Percentiles rank a stretch among this genome's conserved stretches.
phyloP scores from a whole-genome alignment of 1,140 invertebrate genomes.

The Saccostrea echinata region DNA sequence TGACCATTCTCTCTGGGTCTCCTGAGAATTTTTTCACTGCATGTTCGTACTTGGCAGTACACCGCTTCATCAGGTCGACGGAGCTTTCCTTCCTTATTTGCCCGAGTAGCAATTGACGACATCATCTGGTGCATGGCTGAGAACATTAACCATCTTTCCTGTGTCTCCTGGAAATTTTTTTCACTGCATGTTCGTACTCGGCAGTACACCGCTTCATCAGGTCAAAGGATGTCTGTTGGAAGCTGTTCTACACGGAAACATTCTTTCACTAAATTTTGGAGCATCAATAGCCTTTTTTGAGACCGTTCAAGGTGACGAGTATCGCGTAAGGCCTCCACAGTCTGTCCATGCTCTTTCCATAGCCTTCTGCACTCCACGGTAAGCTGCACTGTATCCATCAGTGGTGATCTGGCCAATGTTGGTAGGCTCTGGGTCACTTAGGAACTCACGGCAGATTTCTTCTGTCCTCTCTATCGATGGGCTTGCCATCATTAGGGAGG shows the following conservation, averaged over 20 bases:
- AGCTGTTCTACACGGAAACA: not conserved
- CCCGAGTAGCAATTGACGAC: not conserved
- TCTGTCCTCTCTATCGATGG: not conserved
- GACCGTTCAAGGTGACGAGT: too few relatives aligned
- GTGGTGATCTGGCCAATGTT: not conserved
- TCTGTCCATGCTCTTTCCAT: not conserved
- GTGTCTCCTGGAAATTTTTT: not conserved
- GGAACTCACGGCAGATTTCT: not conserved
- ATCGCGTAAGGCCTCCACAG: too few relatives aligned
- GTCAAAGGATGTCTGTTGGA: too few relatives aligned
- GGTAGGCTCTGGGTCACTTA: not conserved
- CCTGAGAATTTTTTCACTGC: not conserved
- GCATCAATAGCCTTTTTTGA: not conserved
- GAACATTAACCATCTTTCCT: slow-evolving; percentile 22
- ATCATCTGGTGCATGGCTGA: not conserved
- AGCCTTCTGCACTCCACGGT: not conserved
- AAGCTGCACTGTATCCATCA: slow-evolving; percentile 13
- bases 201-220: not conserved
- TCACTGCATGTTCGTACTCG: not conserved
- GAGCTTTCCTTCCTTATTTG: not conserved
- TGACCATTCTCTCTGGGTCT: slow-evolving; percentile 19
- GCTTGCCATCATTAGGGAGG: not conserved
- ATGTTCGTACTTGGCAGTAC: not conserved
- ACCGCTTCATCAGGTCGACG: not conserved
- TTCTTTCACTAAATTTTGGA: not conserved